These are phyloP conservation scores for Drosophila crucigera DNA, from an alignment of 2,888 invertebrate genomes.

Conservation along the genomic window DNA sequence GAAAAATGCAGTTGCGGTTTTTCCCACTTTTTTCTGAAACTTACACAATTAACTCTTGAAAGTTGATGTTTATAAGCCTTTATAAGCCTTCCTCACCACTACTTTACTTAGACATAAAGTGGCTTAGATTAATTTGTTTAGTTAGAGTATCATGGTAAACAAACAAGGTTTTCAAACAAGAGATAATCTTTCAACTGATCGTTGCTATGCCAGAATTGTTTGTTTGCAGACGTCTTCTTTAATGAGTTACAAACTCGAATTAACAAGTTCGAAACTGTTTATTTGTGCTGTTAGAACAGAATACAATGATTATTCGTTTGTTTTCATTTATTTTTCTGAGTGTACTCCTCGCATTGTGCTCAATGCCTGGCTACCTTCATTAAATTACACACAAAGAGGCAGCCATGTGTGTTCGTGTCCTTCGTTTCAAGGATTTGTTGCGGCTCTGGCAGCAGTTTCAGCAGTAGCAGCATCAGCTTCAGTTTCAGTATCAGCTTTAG, in stretches of 20 bases:
- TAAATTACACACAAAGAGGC: slow-evolving; percentile 54
- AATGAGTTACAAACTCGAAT: neutral
- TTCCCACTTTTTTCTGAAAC: neutral
- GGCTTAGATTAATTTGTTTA: neutral
- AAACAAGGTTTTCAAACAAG: neutral
- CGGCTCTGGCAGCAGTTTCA: slow-evolving; percentile 20
- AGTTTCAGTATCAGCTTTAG: neutral
- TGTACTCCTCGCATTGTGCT: slow-evolving; percentile 1
- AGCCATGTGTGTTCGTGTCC: slow-evolving; percentile 62
- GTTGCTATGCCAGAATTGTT: neutral
- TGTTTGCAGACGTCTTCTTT: neutral
- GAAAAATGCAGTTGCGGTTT: neutral
- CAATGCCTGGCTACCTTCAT: slow-evolving; percentile 52
- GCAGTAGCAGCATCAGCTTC: neutral
- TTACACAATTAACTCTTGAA: neutral
- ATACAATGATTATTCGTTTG: neutral
- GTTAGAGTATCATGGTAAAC: neutral
- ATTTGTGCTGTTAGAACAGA: neutral
- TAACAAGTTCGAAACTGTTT: neutral
- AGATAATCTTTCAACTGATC: neutral
- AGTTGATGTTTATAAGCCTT: neutral
- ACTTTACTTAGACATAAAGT: neutral
- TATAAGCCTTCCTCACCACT: no score
- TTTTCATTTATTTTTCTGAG: neutral
- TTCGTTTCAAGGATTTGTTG: slow-evolving; percentile 67